Percentiles rank a stretch among this genome's conserved stretches.
Evolutionary conservation across 1,140 invertebrate species (phyloP).

Genomic region (Drosophila elegans): DNA sequence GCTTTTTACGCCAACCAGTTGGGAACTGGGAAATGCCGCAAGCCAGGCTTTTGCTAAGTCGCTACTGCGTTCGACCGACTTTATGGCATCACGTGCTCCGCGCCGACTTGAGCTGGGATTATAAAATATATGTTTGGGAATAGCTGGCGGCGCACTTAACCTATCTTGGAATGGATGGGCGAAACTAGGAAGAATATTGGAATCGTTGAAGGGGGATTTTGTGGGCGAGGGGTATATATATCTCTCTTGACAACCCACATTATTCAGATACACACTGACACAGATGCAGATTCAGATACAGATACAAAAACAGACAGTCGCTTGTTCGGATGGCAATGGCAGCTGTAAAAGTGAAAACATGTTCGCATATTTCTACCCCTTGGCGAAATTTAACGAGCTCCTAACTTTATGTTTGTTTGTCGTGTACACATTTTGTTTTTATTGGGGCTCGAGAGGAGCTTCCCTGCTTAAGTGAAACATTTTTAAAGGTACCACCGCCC

Average conservation of each 20-base stretch:
- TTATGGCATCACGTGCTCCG: conserved; percentile 66
- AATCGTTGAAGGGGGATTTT: conserved; percentile 2
- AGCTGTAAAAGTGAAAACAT: conserved; percentile 64
- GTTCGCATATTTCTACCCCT: conserved; percentile 71
- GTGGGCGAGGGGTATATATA: background rate
- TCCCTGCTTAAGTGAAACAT: conserved; percentile 76
- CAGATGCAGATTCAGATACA: conserved; percentile 24
- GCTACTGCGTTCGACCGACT: conserved; percentile 28
- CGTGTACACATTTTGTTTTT: conserved; percentile 81
- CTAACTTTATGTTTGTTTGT: conserved; percentile 83
- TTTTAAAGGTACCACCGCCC: conserved; percentile 58
- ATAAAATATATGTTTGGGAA: conserved; percentile 51
- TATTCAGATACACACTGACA: conserved; percentile 29
- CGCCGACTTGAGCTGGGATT: conserved; percentile 44
- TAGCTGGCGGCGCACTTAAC: conserved; percentile 48
- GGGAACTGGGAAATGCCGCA: conserved; percentile 55
- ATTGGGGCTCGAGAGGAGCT: conserved; percentile 55
- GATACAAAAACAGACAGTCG: background rate
- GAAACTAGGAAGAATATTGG: conserved; percentile 35
- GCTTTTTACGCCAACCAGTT: conserved; percentile 25
- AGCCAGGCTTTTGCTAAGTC: conserved; percentile 68
- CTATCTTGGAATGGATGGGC: conserved; percentile 35
- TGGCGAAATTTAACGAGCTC: conserved; percentile 79
- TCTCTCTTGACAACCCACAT: conserved; percentile 57
- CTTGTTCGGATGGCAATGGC: conserved; percentile 3